These are phyloP conservation scores for Myiagra hebetior DNA, from an alignment of 2,113 vertebrate genomes.

Conservation along the genomic window DNA sequence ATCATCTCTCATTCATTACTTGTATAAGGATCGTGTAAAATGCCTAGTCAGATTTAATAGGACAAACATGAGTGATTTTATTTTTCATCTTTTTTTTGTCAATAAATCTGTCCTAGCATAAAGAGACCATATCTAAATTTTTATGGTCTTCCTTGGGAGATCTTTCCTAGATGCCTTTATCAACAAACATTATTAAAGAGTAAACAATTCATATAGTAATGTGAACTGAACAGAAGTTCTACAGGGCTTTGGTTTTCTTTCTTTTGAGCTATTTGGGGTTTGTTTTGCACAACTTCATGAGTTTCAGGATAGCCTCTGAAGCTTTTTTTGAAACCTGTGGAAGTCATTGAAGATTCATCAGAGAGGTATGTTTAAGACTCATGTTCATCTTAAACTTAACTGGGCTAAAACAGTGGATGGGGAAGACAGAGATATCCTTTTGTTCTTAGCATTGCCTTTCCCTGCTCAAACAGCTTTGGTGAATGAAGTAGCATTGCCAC, in stretches of 20 bases:
- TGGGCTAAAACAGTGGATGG: not conserved
- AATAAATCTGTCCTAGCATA: not conserved
- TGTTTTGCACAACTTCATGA: not conserved
- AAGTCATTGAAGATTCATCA: not conserved
- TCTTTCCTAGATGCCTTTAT: not conserved
- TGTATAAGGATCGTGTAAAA: not conserved
- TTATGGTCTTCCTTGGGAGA: not conserved
- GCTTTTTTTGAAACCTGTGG: not conserved
- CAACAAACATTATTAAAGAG: not conserved
- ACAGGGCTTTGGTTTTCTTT: not conserved
- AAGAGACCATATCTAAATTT: not conserved
- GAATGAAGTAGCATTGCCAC: not conserved
- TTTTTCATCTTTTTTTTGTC: not conserved
- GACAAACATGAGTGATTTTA: not conserved
- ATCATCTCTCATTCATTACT: not conserved
- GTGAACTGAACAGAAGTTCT: not conserved
- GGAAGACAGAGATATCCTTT: not conserved
- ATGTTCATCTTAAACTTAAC: not conserved
- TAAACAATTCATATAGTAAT: not conserved
- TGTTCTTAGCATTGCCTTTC: not conserved
- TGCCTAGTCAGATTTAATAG: not conserved
- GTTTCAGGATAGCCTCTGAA: not conserved
- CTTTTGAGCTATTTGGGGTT: not conserved
- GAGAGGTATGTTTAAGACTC: not conserved
- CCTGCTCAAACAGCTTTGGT: not conserved